Evolutionary conservation across 2,113 vertebrate species (phyloP), one percentile per base, ranked within the genome.

Genomic region (Bucco capensis): DNA sequence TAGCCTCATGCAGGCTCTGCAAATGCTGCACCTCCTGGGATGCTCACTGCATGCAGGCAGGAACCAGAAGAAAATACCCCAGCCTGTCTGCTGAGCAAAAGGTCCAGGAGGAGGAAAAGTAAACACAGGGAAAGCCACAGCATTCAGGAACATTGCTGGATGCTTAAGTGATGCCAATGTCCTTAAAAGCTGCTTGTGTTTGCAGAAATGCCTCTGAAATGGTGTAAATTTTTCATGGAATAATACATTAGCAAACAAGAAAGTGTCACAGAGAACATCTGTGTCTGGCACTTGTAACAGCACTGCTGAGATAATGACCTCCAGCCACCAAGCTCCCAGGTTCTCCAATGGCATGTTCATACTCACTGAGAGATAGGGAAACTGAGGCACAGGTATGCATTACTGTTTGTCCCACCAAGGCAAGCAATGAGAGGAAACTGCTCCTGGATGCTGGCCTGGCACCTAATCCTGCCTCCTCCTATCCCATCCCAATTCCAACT

Each of bases 111-210:
- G 47, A 83, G 67, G n/a, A 33, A 89, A 94, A 87, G 65, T 51
- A 93, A 92, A 88, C 91, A 92, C 57, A 88, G 70, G 53, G 77
- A 91, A 92, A 95, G 58, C 87, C 67, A 66, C 82, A 77, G 37
- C 5, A 4, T 75, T 83, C 25, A 60, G 73, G 78, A 85, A 64
- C 47, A 4, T 60, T 1, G 3, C 47, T 80, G 64, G 69, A 40
- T 88, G 38, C 19, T 83, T 79, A n/a, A 44, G 60, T 19, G 24
- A 56, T 74, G 57, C 56, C 60, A 72, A 49, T 44, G 56, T 56
- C 64, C 46, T 64, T 64, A 73, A 54, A 83, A 77, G 49, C n/a
- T 77, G 50, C 77, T 70, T 74, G 19, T 19, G 30, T 40, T 67
- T 64, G 85, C 64, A 95, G 21, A 95, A 91, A 86, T 76, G 42